A percentile compares a stretch with the other conserved stretches of the same genome.
Evolutionary conservation across 2,113 vertebrate species (phyloP).

Genomic region (Zosterops borbonicus): DNA sequence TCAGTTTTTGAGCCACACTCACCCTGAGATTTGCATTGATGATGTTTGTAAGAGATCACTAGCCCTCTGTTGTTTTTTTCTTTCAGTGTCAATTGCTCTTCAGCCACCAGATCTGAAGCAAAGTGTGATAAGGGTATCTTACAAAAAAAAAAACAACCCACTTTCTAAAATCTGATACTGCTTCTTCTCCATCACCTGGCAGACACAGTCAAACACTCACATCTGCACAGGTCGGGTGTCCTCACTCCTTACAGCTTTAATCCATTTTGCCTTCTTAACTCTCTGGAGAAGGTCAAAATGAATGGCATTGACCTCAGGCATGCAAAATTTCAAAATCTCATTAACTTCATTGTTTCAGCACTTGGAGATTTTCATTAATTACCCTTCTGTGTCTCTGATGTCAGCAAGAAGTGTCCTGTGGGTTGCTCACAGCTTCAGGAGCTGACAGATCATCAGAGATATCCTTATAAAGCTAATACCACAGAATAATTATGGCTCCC

Average conservation of each 20-base stretch:
- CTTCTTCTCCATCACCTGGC: neutral
- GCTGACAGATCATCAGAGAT: neutral
- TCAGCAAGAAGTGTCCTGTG: neutral
- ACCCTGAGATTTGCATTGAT: neutral
- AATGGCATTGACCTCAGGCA: neutral
- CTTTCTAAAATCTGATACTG: neutral
- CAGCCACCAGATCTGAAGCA: neutral
- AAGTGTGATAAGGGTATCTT: neutral
- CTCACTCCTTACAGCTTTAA: neutral
- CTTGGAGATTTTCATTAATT: constrained; percentile 21
- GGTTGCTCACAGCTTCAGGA: neutral
- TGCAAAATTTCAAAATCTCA: neutral
- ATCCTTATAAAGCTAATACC: neutral
- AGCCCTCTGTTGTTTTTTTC: neutral
- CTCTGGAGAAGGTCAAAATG: neutral
- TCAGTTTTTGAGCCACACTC: neutral
- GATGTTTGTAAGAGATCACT: neutral
- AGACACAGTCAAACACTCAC: neutral
- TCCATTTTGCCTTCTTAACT: neutral
- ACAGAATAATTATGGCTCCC: neutral
- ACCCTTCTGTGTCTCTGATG: neutral
- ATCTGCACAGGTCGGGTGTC: neutral
- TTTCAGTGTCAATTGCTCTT: neutral
- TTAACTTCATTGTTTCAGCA: neutral
- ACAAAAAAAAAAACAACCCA: neutral